phyloP scores from a whole-genome alignment of 2,113 vertebrate species.

The Ptilorrhoa leucosticta region DNA sequence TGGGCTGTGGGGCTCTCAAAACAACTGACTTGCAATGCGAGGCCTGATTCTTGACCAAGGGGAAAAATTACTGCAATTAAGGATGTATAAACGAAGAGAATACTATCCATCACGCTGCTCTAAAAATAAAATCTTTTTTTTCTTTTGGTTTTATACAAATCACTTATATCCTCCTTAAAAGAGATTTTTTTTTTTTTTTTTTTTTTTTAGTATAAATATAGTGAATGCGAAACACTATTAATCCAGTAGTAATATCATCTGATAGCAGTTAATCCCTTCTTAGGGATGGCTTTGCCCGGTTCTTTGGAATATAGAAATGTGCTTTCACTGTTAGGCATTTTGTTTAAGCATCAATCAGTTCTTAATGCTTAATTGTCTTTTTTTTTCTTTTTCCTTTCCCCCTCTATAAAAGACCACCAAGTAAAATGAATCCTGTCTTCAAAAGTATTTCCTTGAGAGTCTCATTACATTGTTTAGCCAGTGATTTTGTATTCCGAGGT shows the following conservation, averaged over 20 bases:
- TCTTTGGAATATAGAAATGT: conserved; percentile 68
- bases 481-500: conserved; percentile 72
- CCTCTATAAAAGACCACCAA: conserved; percentile 31
- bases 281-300: conserved; percentile 65
- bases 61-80: conserved; percentile 32
- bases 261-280: conserved; percentile 79
- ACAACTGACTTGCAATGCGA: conserved; percentile 9
- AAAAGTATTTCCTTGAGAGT: conserved; percentile 55
- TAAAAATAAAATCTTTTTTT: conserved; percentile 13
- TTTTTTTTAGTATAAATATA: conserved; percentile 52
- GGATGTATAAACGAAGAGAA: conserved; percentile 34
- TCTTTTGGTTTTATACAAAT: conserved; percentile 63
- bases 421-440: conserved; percentile 59
- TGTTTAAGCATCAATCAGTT: conserved; percentile 70
- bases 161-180: conserved; percentile 65
- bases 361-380: conserved; percentile 68
- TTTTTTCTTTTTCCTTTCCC: neutral
- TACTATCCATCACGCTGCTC: neutral
- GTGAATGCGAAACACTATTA: conserved; percentile 70
- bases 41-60: neutral
- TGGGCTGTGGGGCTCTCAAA: neutral
- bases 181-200: neutral
- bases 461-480: conserved; percentile 13
- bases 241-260: conserved; percentile 79
- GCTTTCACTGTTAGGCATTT: conserved; percentile 67